Evolutionary conservation across 2,797 vertebrate species (phyloP).

Genomic region (Trachops cirrhosus): DNA sequence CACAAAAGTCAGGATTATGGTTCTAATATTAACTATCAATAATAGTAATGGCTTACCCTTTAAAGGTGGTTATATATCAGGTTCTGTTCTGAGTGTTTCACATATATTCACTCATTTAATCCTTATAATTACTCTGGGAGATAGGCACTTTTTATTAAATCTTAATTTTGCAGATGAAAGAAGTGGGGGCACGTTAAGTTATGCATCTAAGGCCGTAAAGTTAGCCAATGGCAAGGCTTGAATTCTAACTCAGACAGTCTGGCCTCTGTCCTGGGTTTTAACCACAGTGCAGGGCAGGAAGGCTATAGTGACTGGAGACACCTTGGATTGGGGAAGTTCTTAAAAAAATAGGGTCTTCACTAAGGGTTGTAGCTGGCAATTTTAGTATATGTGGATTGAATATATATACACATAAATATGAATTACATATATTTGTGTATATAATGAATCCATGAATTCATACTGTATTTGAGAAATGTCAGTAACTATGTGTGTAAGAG

Average conservation of each 20-base stretch:
- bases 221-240: neutral
- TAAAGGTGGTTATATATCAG: neutral
- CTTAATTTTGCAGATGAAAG: constrained; percentile 16
- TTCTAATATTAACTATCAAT: neutral
- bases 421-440: neutral
- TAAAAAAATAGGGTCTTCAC: neutral
- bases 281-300: neutral
- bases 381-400: neutral
- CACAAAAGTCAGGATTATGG: constrained; percentile 7
- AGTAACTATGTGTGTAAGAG: neutral
- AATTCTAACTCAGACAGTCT: neutral
- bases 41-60: neutral
- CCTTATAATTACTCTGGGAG: neutral
- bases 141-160: constrained; percentile 7
- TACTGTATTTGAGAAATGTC: neutral
- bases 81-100: constrained; percentile 7
- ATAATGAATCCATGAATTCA: neutral
- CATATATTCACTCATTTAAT: neutral
- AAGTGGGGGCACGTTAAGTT: neutral
- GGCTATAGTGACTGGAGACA: neutral
- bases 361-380: neutral
- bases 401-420: neutral
- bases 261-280: neutral
- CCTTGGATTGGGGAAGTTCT: neutral
- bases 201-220: neutral